These are phyloP conservation scores for Ornithorhynchus anatinus DNA, from an alignment of 2,113 vertebrate genomes.

Conservation along the genomic window DNA sequence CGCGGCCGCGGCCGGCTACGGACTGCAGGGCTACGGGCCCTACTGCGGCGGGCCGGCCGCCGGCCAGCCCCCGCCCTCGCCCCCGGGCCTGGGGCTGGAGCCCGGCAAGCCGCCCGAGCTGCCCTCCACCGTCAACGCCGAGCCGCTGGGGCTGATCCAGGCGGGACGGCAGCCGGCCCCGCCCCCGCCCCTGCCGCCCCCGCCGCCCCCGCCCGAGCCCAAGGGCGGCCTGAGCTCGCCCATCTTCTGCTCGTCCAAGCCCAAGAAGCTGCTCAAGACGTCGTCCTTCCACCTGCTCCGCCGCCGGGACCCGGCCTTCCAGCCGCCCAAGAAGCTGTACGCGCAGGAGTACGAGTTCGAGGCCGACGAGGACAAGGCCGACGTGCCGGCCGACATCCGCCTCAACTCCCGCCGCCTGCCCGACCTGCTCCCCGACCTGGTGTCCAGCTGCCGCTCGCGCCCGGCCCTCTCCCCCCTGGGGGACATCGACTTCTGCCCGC, in stretches of 20 bases:
- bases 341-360: constrained; percentile 95
- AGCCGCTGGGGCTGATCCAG: constrained; percentile 91
- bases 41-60: constrained; percentile 44
- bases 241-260: constrained; percentile 91
- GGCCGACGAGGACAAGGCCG: constrained; percentile 90
- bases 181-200: accelerated
- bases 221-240: constrained; percentile 82
- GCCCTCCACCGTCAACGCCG: constrained; percentile 91
- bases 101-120: constrained; percentile 84
- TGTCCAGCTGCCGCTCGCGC: constrained; percentile 84
- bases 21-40: constrained; percentile 59
- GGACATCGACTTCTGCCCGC: constrained; percentile 87
- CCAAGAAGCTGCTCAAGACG: constrained; percentile 91
- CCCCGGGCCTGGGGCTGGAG: constrained; percentile 76
- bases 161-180: constrained; percentile 63
- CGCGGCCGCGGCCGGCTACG: constrained; percentile 63
- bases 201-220: constrained; percentile 34
- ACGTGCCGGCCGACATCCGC: constrained; percentile 89
- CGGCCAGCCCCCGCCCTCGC: constrained; percentile 5
- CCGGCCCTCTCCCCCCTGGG: constrained; percentile 87
- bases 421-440: constrained; percentile 86
- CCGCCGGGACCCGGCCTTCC: constrained; percentile 84
- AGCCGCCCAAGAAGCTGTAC: constrained; percentile 89
- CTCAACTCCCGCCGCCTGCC: constrained; percentile 88
- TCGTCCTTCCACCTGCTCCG: constrained; percentile 91